Evolutionary conservation across 2,888 invertebrate genomes (phyloP).

Genomic region (Candidula unifasciata): DNA sequence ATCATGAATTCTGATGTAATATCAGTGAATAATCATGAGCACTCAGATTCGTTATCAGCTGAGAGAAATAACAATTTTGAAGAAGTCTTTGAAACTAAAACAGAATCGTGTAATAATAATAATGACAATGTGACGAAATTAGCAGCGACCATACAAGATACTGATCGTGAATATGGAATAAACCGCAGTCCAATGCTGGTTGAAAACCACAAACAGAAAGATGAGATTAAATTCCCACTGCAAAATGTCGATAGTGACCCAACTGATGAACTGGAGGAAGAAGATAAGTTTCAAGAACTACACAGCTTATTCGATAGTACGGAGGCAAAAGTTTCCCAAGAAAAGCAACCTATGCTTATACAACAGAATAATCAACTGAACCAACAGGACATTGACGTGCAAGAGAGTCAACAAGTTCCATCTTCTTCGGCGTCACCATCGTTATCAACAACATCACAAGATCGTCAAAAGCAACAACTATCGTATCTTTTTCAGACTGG

Average conservation of each 20-base stretch:
- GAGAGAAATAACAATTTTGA: background rate
- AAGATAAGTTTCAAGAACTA: conserved; percentile 22
- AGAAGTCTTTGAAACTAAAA: background rate
- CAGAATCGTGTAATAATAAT: background rate
- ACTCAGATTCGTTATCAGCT: background rate
- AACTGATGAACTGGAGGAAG: conserved; percentile 23
- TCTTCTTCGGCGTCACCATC: background rate
- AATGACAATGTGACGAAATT: background rate
- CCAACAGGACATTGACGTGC: too few relatives aligned
- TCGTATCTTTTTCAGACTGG: background rate
- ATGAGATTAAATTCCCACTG: background rate
- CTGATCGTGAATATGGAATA: background rate
- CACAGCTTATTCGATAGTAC: background rate
- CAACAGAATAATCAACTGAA: background rate
- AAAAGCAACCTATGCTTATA: background rate
- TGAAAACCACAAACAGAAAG: background rate
- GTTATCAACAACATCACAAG: background rate
- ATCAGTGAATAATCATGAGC: background rate
- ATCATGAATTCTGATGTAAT: background rate
- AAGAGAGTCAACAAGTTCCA: background rate
- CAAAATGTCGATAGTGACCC: background rate
- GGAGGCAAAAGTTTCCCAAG: background rate
- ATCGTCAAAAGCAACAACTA: background rate
- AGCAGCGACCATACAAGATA: background rate
- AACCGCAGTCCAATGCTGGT: too few relatives aligned